Evolutionary conservation across 1,140 invertebrate species (phyloP).

Genomic region (Ips nitidus): DNA sequence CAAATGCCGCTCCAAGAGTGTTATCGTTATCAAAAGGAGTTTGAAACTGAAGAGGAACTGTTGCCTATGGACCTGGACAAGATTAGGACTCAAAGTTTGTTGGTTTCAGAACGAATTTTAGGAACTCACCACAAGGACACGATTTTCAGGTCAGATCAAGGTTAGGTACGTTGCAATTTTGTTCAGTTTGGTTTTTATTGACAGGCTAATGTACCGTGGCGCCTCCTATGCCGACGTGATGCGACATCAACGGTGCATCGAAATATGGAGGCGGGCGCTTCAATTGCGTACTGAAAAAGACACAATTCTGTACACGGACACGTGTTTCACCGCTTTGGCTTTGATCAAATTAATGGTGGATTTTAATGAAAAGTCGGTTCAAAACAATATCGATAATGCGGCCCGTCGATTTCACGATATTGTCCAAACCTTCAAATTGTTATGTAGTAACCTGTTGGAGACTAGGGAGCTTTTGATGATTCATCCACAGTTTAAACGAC

Average conservation of each 20-base stretch:
- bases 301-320: slow-evolving; percentile 70
- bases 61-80: slow-evolving; percentile 77
- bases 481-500: slow-evolving; percentile 72
- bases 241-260: slow-evolving; percentile 81
- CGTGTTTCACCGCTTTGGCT: slow-evolving; percentile 80
- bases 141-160: slow-evolving; percentile 67
- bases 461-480: slow-evolving; percentile 61
- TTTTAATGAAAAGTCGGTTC: slow-evolving; percentile 65
- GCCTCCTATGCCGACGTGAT: slow-evolving; percentile 85
- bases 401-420: slow-evolving; percentile 72
- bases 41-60: slow-evolving; percentile 69
- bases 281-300: slow-evolving; percentile 74
- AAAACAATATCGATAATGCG: slow-evolving; percentile 54
- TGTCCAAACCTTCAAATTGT: slow-evolving; percentile 67
- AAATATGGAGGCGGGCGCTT: slow-evolving; percentile 79
- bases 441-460: slow-evolving; percentile 61
- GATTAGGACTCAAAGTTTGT: slow-evolving; percentile 77
- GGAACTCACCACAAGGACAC: slow-evolving; percentile 82
- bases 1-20: slow-evolving; percentile 59
- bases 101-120: slow-evolving; percentile 81
- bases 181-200: background rate
- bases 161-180: slow-evolving; percentile 22
- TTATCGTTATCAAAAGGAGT: slow-evolving; percentile 70
- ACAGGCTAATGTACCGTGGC: slow-evolving; percentile 62
- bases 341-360: slow-evolving; percentile 77